Base-by-base conservation (phyloP, 2,797 vertebrate genomes). In the Hyperoplus immaculatus region DNA sequence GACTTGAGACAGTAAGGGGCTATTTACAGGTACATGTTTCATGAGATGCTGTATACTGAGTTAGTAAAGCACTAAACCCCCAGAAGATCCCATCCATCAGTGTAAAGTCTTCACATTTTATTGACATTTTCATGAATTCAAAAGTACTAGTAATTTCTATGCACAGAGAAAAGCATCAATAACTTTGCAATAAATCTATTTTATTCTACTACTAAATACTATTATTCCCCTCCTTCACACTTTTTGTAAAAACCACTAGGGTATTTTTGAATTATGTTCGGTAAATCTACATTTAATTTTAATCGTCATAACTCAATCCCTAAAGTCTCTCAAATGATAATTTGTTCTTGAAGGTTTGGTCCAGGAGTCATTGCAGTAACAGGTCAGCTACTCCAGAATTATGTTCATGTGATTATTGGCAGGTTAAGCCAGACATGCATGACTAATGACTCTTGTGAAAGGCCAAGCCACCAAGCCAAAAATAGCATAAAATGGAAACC, bases 51-150 rank as follows among this genome's bases (percentile, higher is more conserved):
- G 29, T 29, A 50, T 63, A 55, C 36, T 54, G 57, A 18, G 10
- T 57, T 72, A 66, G 63, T 60, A 57, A 67, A 77, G 41, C 16
- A 72, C 61, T 66, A 55, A 70, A 63, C n/a, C 54, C 64, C 46
- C 7, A 47, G 6, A 53, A 60, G 58, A 57, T 18, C 2, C 51
- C 16, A 69, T 58, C 14, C 18, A 61, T 21, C 45, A 43, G 0
- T 62, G 13, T 39, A 6, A 49, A 59, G 42, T 46, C 36, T 63
- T n/a, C 41, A 58, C 43, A 65, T 75, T 70, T 57, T n/a, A 45
- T 12, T 72, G 41, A 65, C 41, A 45, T 63, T 68, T 67, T 29
- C 1, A 68, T 18, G 0, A 55, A 49, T 36, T 51, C 11, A 46
- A 4, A 42, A 39, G 67, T 1, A 79, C 11, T 65, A n/a, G 6